Conservation (phyloP, 2,888 invertebrate genomes). For the Dioctria linearis region DNA sequence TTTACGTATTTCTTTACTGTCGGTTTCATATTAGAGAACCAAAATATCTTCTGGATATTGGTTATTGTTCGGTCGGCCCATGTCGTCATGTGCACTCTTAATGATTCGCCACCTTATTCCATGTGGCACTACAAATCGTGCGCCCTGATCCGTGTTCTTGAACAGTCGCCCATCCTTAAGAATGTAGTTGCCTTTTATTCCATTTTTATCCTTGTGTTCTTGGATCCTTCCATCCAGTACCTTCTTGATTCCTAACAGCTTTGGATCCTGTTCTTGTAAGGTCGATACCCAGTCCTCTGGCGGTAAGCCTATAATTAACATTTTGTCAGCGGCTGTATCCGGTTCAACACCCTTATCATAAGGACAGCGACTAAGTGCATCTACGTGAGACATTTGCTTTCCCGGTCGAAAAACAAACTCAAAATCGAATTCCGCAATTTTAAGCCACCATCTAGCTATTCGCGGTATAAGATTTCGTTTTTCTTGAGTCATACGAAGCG, state of each 20-base stretch:
- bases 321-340: not conserved
- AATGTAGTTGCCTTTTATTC: not conserved
- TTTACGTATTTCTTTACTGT: too few relatives aligned
- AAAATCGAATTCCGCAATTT: not conserved
- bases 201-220: not conserved
- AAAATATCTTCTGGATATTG: conserved; percentile 47
- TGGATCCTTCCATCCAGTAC: not conserved
- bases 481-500: too few relatives aligned
- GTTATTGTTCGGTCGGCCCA: conserved; percentile 53
- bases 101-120: conserved; percentile 23
- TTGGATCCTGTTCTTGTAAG: not conserved
- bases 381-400: not conserved
- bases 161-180: conserved; percentile 17
- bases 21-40: conserved; percentile 50
- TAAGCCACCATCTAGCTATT: conserved; percentile 55
- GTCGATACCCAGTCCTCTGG: not conserved
- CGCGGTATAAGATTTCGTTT: too few relatives aligned
- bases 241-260: not conserved
- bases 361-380: not conserved
- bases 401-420: not conserved
- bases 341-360: not conserved
- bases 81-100: conserved; percentile 52
- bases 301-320: not conserved
- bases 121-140: not conserved
- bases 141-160: not conserved